Evolutionary conservation across 2,888 invertebrate genomes (phyloP), one percentile per base, ranked within the genome.

Genomic region (Drosophila neotestacea): DNA sequence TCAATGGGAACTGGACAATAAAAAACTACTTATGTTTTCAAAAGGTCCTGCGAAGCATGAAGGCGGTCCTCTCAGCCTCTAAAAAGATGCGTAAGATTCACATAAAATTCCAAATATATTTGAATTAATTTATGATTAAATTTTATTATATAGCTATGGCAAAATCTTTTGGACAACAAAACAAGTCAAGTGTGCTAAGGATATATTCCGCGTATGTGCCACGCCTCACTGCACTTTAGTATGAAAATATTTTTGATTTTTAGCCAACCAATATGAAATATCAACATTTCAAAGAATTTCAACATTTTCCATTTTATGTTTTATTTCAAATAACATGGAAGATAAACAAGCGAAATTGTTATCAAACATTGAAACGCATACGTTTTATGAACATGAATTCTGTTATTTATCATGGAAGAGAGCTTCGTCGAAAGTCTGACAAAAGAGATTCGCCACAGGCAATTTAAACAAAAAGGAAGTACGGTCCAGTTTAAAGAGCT

Each of bases 51-150:
- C 34, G 36, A 50, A 42, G n/a, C 73, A 60, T 63, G 47, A 67
- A 48, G 39, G 36, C 7, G n/a, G 10, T 42, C 42, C 42, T 11
- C 11, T 42, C 22, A 11, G 36, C 16, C 42, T 27, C 10, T 2
- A 16, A 30, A 22, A 27, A 34, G 32, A 55, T 56, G 51, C 68
- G 39, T 68, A 63, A 70, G 70, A 72, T 62, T 46, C 77, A 56
- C 72, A 77, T 64, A 51, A 72, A 72, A 77, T 61, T 52, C 42
- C 47, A 58, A 70, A 70, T 68, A 55, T 52, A 69, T 64, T 61
- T 41, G 62, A 62, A 74, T 70, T 74, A 69, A 70, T 77, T 74
- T 81, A 64, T 74, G 74, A 72, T 84, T 77, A 65, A 60, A 34
- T 76, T 75, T 79, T 78, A 71, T 72, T 72, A 62, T 62, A 59